Evolutionary conservation across 2,113 vertebrate species (phyloP).

Genomic region (Steatornis caripensis): DNA sequence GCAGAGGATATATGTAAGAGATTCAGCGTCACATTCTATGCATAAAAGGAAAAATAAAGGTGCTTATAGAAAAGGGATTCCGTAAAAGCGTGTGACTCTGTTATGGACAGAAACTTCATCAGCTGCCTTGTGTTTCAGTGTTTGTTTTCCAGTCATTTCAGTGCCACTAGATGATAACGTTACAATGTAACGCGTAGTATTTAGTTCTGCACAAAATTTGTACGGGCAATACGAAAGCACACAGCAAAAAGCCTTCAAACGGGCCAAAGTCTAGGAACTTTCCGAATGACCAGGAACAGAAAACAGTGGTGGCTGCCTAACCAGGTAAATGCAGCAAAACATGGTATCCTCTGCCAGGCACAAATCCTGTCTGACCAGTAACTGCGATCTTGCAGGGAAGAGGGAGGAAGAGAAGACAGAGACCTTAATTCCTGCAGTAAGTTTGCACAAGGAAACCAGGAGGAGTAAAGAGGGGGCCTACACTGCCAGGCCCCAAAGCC

Average conservation of each 20-base stretch:
- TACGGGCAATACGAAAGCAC: not conserved
- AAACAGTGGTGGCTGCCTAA: not conserved
- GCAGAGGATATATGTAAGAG: not conserved
- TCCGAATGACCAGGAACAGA: not conserved
- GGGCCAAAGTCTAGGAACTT: not conserved
- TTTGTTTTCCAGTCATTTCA: not conserved
- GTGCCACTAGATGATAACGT: not conserved
- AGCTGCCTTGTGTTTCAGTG: not conserved
- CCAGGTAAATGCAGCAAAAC: not conserved
- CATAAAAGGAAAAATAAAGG: not conserved
- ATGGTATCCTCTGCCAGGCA: not conserved
- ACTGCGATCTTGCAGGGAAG: fast-evolving
- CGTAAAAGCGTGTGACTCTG: not conserved
- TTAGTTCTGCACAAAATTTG: not conserved
- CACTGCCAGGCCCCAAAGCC: not conserved
- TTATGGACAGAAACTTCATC: not conserved
- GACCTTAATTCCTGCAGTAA: not conserved
- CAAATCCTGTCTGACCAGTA: not conserved
- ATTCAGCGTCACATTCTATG: not conserved
- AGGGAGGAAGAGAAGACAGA: not conserved
- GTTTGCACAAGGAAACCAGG: not conserved
- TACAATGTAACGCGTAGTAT: not conserved
- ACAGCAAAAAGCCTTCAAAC: not conserved
- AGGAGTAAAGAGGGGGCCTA: not conserved
- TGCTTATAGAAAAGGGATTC: not conserved